phyloP scores from a whole-genome alignment of 2,888 invertebrate genomes.

The Agonopterix heracliana region DNA sequence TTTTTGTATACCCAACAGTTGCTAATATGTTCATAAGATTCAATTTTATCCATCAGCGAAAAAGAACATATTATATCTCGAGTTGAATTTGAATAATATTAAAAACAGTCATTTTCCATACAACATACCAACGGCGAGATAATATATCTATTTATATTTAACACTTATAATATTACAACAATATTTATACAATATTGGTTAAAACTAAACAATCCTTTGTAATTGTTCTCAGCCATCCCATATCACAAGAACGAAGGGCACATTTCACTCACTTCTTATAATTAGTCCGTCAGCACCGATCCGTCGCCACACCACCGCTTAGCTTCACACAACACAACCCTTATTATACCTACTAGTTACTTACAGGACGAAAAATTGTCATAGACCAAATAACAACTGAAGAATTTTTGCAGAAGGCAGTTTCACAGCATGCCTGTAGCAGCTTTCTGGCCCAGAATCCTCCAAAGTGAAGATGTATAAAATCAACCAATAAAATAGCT shows the following conservation, averaged over 20 bases:
- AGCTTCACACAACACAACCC: slow-evolving; percentile 2
- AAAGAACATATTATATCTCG: slow-evolving; percentile 34
- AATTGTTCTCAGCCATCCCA: slow-evolving; percentile 29
- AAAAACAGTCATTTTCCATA: slow-evolving; percentile 55
- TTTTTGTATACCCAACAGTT: slow-evolving; percentile 32
- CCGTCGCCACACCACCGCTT: slow-evolving; percentile 11
- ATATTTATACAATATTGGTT: slow-evolving; percentile 45
- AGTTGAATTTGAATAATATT: slow-evolving; percentile 62
- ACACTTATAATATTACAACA: slow-evolving; percentile 60
- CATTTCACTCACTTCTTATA: slow-evolving; percentile 35
- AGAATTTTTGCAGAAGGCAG: slow-evolving; percentile 17
- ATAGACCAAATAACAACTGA: not conserved
- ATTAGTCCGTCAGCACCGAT: slow-evolving; percentile 18
- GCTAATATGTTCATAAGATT: slow-evolving; percentile 20
- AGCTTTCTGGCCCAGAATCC: too few relatives aligned
- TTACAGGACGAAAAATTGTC: slow-evolving; percentile 25
- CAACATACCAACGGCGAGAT: slow-evolving; percentile 50
- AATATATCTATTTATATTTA: slow-evolving; percentile 61
- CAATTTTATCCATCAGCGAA: slow-evolving; percentile 25
- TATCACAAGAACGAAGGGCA: slow-evolving; percentile 66
- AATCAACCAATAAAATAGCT: too few relatives aligned
- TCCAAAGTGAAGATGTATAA: too few relatives aligned
- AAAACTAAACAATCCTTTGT: slow-evolving; percentile 46
- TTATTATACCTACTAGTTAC: slow-evolving; percentile 12
- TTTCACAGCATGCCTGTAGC: not conserved